Evolutionary conservation across 2,113 vertebrate species (phyloP).

Genomic region (Macrotus californicus): DNA sequence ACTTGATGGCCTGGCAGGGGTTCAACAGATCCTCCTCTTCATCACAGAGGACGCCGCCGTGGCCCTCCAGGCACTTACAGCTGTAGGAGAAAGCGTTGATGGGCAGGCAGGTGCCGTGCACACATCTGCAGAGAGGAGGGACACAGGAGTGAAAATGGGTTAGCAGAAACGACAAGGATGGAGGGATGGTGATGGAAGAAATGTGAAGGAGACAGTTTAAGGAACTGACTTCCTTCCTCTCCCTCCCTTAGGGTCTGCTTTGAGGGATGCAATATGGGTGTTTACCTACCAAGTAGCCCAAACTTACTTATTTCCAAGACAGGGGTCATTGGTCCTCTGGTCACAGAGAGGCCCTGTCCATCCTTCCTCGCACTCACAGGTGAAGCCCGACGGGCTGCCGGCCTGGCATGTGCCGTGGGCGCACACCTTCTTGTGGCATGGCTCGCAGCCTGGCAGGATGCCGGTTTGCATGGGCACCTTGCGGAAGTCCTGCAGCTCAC

Average conservation of each 20-base stretch:
- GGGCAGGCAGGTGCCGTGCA: slow-evolving; percentile 93
- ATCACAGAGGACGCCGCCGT: slow-evolving; percentile 92
- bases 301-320: slow-evolving; percentile 96
- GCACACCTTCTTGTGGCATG: slow-evolving; percentile 91
- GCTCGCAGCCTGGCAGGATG: slow-evolving; percentile 94
- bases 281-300: slow-evolving; percentile 7
- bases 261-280: not conserved
- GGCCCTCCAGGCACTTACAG: slow-evolving; percentile 95
- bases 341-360: slow-evolving; percentile 93
- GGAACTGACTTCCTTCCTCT: not conserved
- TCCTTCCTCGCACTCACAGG: slow-evolving; percentile 93
- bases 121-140: slow-evolving; percentile 84
- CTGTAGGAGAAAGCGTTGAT: slow-evolving; percentile 99
- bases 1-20: slow-evolving; percentile 90
- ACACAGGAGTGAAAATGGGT: slow-evolving; percentile 57
- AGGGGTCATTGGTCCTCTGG: slow-evolving; percentile 93
- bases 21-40: slow-evolving; percentile 88
- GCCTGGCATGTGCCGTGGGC: slow-evolving; percentile 91
- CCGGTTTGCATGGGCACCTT: slow-evolving; percentile 90
- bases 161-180: slow-evolving; percentile 37
- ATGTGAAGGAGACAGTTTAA: rapidly evolving
- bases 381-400: slow-evolving; percentile 89
- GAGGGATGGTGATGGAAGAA: not conserved
- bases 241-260: not conserved
- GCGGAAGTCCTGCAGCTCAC: slow-evolving; percentile 92